A percentile compares a stretch with the other conserved stretches of the same genome.
These are phyloP conservation scores for Cricetomys ansorgei DNA, from an alignment of 2,113 vertebrate species.

Conservation along the genomic window DNA sequence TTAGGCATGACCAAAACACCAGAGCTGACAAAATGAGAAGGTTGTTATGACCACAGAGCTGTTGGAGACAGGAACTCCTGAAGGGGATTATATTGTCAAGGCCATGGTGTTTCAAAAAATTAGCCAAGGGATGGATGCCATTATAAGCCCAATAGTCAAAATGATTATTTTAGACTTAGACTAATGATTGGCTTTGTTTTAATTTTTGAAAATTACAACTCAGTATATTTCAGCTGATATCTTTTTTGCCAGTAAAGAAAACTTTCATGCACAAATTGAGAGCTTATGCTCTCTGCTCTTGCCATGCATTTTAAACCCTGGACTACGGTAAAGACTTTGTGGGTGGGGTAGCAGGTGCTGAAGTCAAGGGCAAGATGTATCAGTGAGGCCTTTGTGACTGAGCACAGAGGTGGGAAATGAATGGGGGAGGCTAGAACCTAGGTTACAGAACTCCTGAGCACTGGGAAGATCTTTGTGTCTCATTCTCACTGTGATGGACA, in stretches of 20 bases:
- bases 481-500: background rate
- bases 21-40: conserved; percentile 1
- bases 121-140: background rate
- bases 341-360: background rate
- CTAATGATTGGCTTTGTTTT: conserved; percentile 31
- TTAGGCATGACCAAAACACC: background rate
- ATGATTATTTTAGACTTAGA: conserved; percentile 32
- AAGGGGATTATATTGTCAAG: background rate
- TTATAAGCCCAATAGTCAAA: background rate
- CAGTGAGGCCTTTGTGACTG: background rate
- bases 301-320: background rate
- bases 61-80: background rate
- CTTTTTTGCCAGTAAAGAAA: conserved; percentile 1
- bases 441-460: background rate
- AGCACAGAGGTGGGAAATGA: background rate
- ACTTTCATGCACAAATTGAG: background rate
- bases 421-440: background rate
- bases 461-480: conserved; percentile 6
- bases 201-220: conserved; percentile 37
- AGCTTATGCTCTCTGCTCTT: background rate
- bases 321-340: background rate
- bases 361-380: background rate
- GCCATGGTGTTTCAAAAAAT: conserved; percentile 26
- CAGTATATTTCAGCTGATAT: background rate
- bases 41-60: background rate